Evolutionary conservation across 2,113 vertebrate genomes (phyloP), one percentile per base, ranked within the genome.

Genomic region (Lutjanus erythropterus): DNA sequence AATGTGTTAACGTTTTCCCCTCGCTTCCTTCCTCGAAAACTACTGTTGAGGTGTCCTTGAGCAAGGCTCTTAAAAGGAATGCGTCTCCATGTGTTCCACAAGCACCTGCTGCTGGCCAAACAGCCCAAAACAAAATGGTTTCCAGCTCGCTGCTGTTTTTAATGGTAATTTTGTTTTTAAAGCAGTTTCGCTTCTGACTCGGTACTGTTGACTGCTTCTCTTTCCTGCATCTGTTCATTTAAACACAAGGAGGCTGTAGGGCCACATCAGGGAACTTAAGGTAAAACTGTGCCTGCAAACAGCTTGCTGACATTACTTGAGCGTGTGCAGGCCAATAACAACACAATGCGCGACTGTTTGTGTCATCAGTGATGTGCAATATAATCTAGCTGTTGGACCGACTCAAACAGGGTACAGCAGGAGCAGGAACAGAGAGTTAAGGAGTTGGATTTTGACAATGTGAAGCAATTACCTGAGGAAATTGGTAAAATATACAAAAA

Each of bases 21-120:
- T 29, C 21, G 27, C 21, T 12, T 62, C 1, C n/a, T n/a, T n/a
- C n/a, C n/a, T n/a, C 6, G 3, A 52, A 80, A 80, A 46, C 58
- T 46, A 74, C 64, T 53, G 33, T 23, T 3, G 37, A 58, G 41
- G 59, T 69, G 65, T 78, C 89, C 83, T 71, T 86, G 83, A 89
- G 90, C 88, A 75, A 80, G 71, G 62, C 72, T 86, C 69, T 84
- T 83, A 70, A 81, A n/a, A 80, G 52, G 42, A 61, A 64, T 46
- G 68, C 4, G 31, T 65, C 69, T 73, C 77, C 50, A 44, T 85
- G 73, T 86, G 81, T 67, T 79, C 19, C 65, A 71, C 25, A 81
- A 82, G 50, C 75, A 86, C 75, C 83, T 49, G 81, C 89, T 80
- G 83, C 83, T 53, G 78, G 83, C 62, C 83, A 85, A 83, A 81